Evolutionary conservation across 2,113 vertebrate species (phyloP), one percentile per base, ranked within the genome.

Genomic region (Raja brachyura): DNA sequence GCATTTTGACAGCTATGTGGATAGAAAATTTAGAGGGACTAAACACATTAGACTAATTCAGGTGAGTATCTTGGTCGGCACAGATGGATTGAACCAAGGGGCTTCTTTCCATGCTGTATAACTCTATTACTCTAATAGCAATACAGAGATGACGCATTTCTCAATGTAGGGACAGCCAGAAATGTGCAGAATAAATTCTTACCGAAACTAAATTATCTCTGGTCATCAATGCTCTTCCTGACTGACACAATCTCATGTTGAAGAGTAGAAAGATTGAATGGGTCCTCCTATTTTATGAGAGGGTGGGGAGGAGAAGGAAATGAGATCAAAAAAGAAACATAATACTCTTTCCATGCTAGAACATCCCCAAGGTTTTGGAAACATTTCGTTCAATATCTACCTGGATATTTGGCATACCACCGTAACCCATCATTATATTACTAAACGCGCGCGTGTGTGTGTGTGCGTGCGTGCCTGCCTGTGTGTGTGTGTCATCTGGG

Each of bases 121-220:
- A 48, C 39, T 48, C 39, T 48, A 48, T 48, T 0, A 48, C 39
- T 48, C 39, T 48, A 59, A 85, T 85, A 85, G 3, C 59, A 59
- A 25, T 28, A 85, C 74, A 75, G 74, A n/a, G 74, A 56, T 28
- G 48, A 59, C 18, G 6, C 56, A 25, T 22, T 85, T 33, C 11
- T 85, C 25, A 85, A 85, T 66, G 16, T 68, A 68, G 85, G 48
- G 61, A 66, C 31, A 66, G 28, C 28, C 61, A 66, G 61, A 90
- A 68, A 33, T 25, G 66, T 70, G 31, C 31, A 92, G 73, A 92
- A 92, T 16, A 68, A 70, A 68, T 39, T 70, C 88, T 92, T 73
- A 92, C 88, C 88, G 22, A 92, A 90, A 92, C 66, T 68, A 90
- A 90, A 39, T 90, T 92, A 92, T 48, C 33, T 39, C 66, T 68